Conservation (phyloP, 2,888 invertebrate species). For the Amblyteles armatorius region DNA sequence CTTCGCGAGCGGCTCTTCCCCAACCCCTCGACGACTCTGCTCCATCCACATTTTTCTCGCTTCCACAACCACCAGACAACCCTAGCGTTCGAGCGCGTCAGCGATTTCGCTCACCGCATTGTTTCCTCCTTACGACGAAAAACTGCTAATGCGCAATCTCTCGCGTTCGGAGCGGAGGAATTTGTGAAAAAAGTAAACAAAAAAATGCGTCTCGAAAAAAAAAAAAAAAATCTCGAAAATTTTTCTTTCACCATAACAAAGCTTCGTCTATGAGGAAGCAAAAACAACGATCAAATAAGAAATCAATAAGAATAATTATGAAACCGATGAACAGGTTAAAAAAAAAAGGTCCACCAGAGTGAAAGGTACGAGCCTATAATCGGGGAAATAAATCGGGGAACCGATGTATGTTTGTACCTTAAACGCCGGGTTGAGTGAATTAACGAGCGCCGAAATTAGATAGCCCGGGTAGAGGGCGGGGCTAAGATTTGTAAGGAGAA, state of each 20-base stretch:
- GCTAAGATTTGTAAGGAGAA: slow-evolving; percentile 36
- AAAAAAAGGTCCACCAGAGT: neutral
- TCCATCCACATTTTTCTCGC: slow-evolving; percentile 28
- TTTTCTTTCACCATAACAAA: no score
- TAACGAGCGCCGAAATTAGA: slow-evolving; percentile 56
- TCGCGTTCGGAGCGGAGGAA: slow-evolving; percentile 7
- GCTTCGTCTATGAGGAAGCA: neutral
- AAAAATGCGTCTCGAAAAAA: no score
- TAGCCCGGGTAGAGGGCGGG: slow-evolving; percentile 32
- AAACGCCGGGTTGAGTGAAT: slow-evolving; percentile 50
- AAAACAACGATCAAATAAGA: neutral
- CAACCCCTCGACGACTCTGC: slow-evolving; percentile 18
- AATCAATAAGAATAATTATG: neutral
- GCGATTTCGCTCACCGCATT: slow-evolving; percentile 48
- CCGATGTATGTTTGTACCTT: slow-evolving; percentile 22
- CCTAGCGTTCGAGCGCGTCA: slow-evolving; percentile 51
- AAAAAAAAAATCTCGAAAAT: no score
- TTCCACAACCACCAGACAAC: slow-evolving; percentile 45
- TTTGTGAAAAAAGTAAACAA: slow-evolving; percentile 4
- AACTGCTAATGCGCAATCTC: slow-evolving; percentile 44
- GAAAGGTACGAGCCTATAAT: neutral
- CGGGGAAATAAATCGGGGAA: slow-evolving; percentile 18
- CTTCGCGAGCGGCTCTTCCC: slow-evolving; percentile 41
- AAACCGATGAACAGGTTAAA: slow-evolving; percentile 9
- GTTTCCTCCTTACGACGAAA: slow-evolving; percentile 32